Evolutionary conservation across 2,797 vertebrate species (phyloP).

Genomic region (Distichodus sexfasciatus): DNA sequence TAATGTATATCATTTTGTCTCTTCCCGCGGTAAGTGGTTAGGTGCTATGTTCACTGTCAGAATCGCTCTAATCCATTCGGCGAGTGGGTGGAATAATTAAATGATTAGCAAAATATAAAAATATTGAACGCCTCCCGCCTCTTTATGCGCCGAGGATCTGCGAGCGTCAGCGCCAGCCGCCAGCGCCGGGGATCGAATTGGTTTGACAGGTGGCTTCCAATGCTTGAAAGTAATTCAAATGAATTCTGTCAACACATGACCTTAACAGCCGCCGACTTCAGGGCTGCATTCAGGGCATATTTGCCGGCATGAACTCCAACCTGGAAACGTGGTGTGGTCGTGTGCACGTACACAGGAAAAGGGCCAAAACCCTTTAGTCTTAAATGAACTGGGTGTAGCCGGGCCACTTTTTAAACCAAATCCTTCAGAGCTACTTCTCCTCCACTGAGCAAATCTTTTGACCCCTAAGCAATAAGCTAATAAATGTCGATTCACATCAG

Average conservation of each 20-base stretch:
- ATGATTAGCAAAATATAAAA: slow-evolving; percentile 80
- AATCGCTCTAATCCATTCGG: slow-evolving; percentile 71
- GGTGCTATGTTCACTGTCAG: slow-evolving; percentile 49
- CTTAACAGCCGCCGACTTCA: slow-evolving; percentile 25
- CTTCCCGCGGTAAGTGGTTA: slow-evolving; percentile 68
- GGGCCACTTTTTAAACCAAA: too few species aligned
- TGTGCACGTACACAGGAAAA: too few species aligned
- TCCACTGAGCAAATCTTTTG: too few species aligned
- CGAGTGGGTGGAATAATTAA: slow-evolving; percentile 78
- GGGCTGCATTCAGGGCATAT: not conserved
- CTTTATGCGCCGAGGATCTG: slow-evolving; percentile 68
- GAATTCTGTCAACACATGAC: slow-evolving; percentile 40
- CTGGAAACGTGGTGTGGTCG: too few species aligned
- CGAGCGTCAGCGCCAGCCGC: slow-evolving; percentile 65
- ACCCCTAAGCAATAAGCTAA: too few species aligned
- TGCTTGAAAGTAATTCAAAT: slow-evolving; percentile 50
- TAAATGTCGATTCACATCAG: too few species aligned
- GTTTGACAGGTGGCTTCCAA: slow-evolving; percentile 29
- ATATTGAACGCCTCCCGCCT: slow-evolving; percentile 73
- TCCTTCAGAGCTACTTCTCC: too few species aligned
- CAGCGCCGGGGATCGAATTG: slow-evolving; percentile 72
- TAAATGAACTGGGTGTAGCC: too few species aligned
- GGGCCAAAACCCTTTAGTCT: too few species aligned
- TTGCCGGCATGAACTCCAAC: not conserved
- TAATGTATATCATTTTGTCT: slow-evolving; percentile 67